Evolutionary conservation across 2,113 vertebrate species (phyloP), one percentile per base, ranked within the genome.

Genomic region (Pelodiscus sinensis): DNA sequence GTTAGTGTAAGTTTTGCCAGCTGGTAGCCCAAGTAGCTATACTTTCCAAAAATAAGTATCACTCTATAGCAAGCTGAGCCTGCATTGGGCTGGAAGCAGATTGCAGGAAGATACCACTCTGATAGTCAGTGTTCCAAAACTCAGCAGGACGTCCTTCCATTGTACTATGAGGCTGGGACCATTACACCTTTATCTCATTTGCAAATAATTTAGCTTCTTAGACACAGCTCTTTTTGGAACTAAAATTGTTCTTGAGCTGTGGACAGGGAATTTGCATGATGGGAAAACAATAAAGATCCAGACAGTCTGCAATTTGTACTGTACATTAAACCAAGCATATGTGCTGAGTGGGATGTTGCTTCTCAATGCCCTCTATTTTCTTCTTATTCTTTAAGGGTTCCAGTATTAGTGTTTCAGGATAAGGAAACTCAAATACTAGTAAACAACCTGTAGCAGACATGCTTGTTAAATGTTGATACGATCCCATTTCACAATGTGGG

Each of bases 41-140:
- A 94, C 85, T 71, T 82, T 93, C 89, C 89, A 84, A 92, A 95
- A 91, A 95, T 94, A 96, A 96, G 94, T 95, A 92, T n/a, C 84
- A 94, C 88, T 73, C 84, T 87, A 12, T 80, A 73, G 84, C 78
- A 91, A 88, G 65, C 82, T 96, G 93, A 94, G 86, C 93, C 93
- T 90, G 91, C 84, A 52, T 78, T 90, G 82, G 86, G 65, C 0
- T 1, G 31, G 31, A 71, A 35, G 35, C 65, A 92, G 92, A 96
- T 94, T 80, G 94, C 55, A 93, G 86, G 80, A 87, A 71, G 84
- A 58, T 82, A 81, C 82, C 93, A 73, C 65, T 84, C 94, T 96
- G 93, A 58, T 85, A 82, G 87, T 93, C 65, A 92, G 84, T 81
- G 83, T 80, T 82, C 77, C 86, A 51, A 90, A 92, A 55, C 87